Conservation (phyloP, 1,140 invertebrate species). For the Panulirus ornatus region DNA sequence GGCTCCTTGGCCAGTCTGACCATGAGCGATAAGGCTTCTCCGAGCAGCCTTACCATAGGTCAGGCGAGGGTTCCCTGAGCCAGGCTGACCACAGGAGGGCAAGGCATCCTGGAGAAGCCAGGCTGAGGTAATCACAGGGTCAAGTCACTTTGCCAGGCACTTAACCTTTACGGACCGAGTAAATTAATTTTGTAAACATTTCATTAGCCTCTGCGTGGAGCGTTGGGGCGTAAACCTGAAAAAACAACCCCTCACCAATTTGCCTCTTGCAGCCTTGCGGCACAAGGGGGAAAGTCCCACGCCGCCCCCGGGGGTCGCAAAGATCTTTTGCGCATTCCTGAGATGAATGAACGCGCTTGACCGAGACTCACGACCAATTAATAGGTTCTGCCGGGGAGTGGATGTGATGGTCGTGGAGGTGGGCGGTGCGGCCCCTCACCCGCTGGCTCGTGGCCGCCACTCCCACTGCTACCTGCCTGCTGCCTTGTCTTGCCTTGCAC, state of each 20-base stretch:
- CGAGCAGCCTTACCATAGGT: neutral
- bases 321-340: neutral
- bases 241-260: neutral
- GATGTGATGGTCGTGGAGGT: neutral
- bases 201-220: slow-evolving; percentile 31
- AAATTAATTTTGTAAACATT: slow-evolving; percentile 70
- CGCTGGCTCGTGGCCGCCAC: neutral
- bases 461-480: neutral
- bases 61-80: neutral
- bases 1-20: neutral
- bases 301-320: neutral
- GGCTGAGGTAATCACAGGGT: slow-evolving; percentile 38
- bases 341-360: slow-evolving; percentile 49
- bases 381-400: slow-evolving; percentile 28
- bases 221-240: neutral
- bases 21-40: neutral
- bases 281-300: neutral
- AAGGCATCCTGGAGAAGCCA: neutral
- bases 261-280: neutral
- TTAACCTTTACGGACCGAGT: slow-evolving; percentile 58
- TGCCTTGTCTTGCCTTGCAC: neutral
- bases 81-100: neutral
- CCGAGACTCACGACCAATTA: slow-evolving; percentile 59
- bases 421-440: neutral
- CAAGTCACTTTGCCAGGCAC: slow-evolving; percentile 57